Base-by-base conservation (phyloP, 2,113 vertebrate genomes). In the Paradoxurus hermaphroditus region DNA sequence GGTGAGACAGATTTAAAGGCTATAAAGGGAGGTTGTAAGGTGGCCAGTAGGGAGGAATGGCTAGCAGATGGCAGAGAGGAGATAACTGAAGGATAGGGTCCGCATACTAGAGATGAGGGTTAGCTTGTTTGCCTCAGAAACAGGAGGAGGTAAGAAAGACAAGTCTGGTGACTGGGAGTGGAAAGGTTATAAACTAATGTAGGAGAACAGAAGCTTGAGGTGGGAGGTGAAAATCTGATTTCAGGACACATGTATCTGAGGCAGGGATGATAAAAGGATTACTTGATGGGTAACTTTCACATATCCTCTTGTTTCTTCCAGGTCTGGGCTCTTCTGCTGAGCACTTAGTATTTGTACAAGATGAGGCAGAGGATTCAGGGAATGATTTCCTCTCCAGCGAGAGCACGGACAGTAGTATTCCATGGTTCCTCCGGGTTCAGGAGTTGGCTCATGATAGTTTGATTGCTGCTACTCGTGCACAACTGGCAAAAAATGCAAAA, bases 381-480 rank as follows among this genome's bases (percentile, higher is more conserved):
- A 99, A 99, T 97, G 99, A 99, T 84, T 99, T 99, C 86, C 99
- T 99, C 23, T 99, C 99, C 34, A 99, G 98, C 86, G 99, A 99
- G 77, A 99, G 99, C 56, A 98, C 99, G 7, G 99, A 99, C 75
- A 99, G 99, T 98, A 99, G 99, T 75, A 99, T 99, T 36, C 99
- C 99, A 1, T 99, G 99, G 99, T 99, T 99, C 94, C 99, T 99
- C 87, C 99, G 99, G 92, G 99, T 99, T 31, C 99, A 99, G 95
- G 99, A 99, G 97, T 97, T 99, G 98, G 99, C 99, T 53, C 99
- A 99, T 41, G 99, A 99, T 99, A 99, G 99, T 98, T 99, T 99
- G 97, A 99, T 99, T 31, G 99, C 99, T 67, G 99, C 99, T 97
- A 99, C 99, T 44, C 99, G 99, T 11, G 99, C 99, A 18, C 99